A percentile compares a stretch with the other conserved stretches of the same genome.
Evolutionary conservation across 2,797 vertebrate species (phyloP).

Genomic region (Acomys russatus): DNA sequence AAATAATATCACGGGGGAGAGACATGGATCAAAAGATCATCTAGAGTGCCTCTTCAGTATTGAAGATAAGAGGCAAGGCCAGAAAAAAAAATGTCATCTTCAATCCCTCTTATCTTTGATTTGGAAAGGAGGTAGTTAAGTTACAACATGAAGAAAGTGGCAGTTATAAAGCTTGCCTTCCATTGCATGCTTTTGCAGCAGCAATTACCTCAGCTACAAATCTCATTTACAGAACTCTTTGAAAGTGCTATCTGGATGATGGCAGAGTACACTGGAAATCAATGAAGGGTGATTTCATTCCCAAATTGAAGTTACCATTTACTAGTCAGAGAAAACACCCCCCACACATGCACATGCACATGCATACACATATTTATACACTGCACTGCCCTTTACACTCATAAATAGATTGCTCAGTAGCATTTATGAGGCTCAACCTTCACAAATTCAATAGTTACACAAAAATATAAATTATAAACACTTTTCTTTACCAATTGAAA

Average conservation of each 20-base stretch:
- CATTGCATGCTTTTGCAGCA: conserved; percentile 86
- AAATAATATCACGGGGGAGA: conserved; percentile 47
- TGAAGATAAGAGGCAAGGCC: conserved; percentile 21
- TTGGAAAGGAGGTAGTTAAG: conserved; percentile 87
- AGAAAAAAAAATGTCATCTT: conserved; percentile 62
- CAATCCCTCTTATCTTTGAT: conserved; percentile 65
- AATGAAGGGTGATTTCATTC: conserved; percentile 89
- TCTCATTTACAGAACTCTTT: conserved; percentile 90
- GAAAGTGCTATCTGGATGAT: conserved; percentile 85
- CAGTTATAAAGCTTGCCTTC: conserved; percentile 82
- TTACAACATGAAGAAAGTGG: conserved; percentile 85
- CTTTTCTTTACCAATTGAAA: conserved; percentile 84
- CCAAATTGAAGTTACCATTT: conserved; percentile 86
- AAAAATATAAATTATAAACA: conserved; percentile 85
- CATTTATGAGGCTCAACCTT: conserved; percentile 84
- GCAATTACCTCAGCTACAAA: conserved; percentile 89
- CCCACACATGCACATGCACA: background rate
- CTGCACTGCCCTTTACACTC: conserved; percentile 42
- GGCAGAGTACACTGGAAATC: conserved; percentile 88
- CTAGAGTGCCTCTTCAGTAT: background rate
- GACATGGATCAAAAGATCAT: background rate
- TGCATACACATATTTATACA: conserved; percentile 50
- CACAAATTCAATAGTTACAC: conserved; percentile 84
- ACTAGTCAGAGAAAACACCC: conserved; percentile 78
- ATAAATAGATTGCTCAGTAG: conserved; percentile 86